Conservation (phyloP, 35 echinoderm and acorn worm genomes). For the Patiria miniata region DNA sequence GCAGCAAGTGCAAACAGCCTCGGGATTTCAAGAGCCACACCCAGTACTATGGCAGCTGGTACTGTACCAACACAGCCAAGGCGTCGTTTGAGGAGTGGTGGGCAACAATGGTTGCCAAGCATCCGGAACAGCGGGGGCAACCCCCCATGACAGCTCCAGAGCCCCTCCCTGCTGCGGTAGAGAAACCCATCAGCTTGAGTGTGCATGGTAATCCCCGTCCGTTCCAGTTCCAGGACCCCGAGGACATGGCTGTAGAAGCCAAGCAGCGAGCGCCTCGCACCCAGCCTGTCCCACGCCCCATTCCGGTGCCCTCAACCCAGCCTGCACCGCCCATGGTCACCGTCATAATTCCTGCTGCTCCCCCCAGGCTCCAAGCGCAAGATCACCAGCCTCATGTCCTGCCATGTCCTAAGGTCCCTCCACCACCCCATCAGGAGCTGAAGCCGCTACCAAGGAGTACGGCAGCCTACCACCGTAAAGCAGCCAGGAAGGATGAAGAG, state of each 20-base stretch:
- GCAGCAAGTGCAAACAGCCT: constrained; percentile 19
- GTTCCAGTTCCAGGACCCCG: background rate
- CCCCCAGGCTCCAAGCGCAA: background rate
- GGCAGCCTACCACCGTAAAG: background rate
- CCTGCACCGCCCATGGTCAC: background rate
- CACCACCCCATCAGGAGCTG: too few species aligned
- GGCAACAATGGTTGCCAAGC: background rate
- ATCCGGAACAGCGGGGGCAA: background rate
- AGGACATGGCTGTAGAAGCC: background rate
- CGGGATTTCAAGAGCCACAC: background rate
- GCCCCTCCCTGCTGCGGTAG: background rate
- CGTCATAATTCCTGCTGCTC: background rate
- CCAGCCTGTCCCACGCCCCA: background rate
- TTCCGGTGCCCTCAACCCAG: background rate
- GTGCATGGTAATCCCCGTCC: background rate
- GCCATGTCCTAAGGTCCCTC: background rate
- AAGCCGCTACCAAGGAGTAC: background rate
- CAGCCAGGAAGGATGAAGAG: background rate
- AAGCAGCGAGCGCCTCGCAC: background rate
- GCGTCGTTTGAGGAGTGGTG: background rate
- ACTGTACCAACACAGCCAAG: background rate
- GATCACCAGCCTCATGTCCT: background rate
- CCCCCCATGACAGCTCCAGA: background rate
- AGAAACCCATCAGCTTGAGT: background rate
- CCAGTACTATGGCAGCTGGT: constrained; percentile 27